Evolutionary conservation across 30 jellyfish, hydroid and myxozoan species (phyloP).

Genomic region (Nemopilema nomurai): DNA sequence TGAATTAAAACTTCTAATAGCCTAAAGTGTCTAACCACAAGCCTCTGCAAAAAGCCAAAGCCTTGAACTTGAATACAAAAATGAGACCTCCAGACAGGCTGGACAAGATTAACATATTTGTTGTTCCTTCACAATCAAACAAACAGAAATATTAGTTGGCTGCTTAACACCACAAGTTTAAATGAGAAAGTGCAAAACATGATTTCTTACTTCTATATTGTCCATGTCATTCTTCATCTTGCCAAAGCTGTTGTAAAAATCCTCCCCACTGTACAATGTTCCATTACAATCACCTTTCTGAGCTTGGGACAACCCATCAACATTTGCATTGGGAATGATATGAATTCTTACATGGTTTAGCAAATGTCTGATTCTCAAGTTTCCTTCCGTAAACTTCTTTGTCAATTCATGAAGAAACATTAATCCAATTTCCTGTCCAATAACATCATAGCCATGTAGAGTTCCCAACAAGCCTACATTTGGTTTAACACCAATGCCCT

Average conservation of each 20-base stretch:
- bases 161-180: neutral
- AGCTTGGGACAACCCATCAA: conserved; percentile 82
- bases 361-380: conserved; percentile 56
- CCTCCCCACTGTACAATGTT: conserved; percentile 59
- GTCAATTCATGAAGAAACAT: conserved; percentile 90
- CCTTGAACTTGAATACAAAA: too few species aligned
- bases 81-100: too few species aligned
- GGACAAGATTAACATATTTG: too few species aligned
- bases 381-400: conserved; percentile 59
- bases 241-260: conserved; percentile 67
- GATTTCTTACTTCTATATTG: conserved; percentile 42
- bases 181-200: neutral
- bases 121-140: too few species aligned
- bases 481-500: conserved; percentile 10
- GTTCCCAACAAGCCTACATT: conserved; percentile 78
- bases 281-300: conserved; percentile 96
- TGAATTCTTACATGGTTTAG: conserved; percentile 55
- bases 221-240: conserved; percentile 24
- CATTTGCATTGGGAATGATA: conserved; percentile 82
- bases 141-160: too few species aligned
- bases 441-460: conserved; percentile 89
- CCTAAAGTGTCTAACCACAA: too few species aligned
- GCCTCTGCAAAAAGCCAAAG: too few species aligned
- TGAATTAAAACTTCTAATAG: too few species aligned
- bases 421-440: conserved; percentile 80